Evolutionary conservation across 37 sponge, comb jelly and placozoan species (phyloP).

Genomic region (Eunapius fragilis): DNA sequence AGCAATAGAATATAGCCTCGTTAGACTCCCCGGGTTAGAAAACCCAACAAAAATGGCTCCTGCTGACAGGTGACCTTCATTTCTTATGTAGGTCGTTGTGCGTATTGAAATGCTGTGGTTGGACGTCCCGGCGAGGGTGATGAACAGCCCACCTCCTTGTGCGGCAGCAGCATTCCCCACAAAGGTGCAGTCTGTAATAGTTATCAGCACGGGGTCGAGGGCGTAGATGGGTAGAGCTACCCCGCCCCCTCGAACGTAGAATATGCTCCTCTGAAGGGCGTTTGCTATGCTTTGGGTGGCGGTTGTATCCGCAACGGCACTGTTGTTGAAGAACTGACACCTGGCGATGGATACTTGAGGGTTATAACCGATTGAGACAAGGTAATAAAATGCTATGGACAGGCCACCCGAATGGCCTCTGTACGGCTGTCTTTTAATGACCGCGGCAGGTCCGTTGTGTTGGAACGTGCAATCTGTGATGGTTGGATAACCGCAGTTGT

Average conservation of each 20-base stretch:
- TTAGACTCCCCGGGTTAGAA: background rate
- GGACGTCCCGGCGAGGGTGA: background rate
- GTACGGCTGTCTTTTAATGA: slow-evolving; percentile 1
- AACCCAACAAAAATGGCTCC: slow-evolving; percentile 35
- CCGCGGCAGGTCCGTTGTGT: background rate
- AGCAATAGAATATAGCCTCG: background rate
- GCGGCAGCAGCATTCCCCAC: slow-evolving; percentile 32
- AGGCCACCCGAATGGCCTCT: slow-evolving; percentile 52
- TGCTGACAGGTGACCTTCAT: slow-evolving; percentile 7
- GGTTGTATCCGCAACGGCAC: background rate
- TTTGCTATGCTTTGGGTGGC: background rate
- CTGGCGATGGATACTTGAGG: background rate
- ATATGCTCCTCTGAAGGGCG: background rate
- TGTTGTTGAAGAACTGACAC: background rate
- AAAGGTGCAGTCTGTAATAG: slow-evolving; percentile 21
- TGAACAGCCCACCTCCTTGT: slow-evolving; percentile 60
- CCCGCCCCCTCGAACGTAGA: background rate
- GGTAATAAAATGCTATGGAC: slow-evolving; percentile 11
- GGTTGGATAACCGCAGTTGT: slow-evolving; percentile 19
- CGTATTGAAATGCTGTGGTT: slow-evolving; percentile 26
- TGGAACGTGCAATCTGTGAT: slow-evolving; percentile 21
- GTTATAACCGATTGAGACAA: background rate
- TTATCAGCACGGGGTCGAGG: background rate
- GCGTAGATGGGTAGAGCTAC: background rate
- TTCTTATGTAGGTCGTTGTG: background rate